Base-by-base conservation (phyloP, 2,113 vertebrate genomes). In the Chroicocephalus ridibundus region DNA sequence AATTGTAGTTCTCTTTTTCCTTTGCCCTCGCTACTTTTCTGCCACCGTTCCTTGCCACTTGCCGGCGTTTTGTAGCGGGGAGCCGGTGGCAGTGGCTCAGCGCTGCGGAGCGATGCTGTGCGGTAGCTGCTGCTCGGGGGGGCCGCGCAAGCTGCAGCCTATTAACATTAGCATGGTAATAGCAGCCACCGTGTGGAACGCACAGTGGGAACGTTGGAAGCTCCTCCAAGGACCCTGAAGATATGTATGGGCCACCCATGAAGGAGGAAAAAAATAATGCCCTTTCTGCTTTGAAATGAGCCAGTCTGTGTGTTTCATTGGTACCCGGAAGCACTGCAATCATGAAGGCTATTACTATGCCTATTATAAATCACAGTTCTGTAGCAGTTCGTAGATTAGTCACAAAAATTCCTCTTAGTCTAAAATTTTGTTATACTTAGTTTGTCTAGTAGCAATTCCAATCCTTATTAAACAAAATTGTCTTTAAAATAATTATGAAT, bases 331-430 rank as follows among this genome's bases (percentile, higher is more conserved):
- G 95, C 88, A 12, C 64, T 86, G 88, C 93, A 89, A 70, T 95
- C 94, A 95, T 95, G 96, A 93, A 91, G 79, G 96, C 87, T 90
- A 93, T 97, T 94, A 90, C 84, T 71, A 4, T 85, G 82, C 82
- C 89, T 90, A 47, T 96, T 96, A 95, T 96, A 97, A 97, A 96
- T 95, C 94, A 95, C 82, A 36, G 11, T 94, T 94, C 72, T 82
- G 80, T 36, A 75, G 82, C 71, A n/a, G 93, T 75, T 95, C 79
- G 32, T 91, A 96, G 94, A 86, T 94, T 57, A 91, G 60, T 49
- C 34, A 64, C 71, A 89, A 95, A 96, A 96, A 90, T 88, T 78
- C 86, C 90, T 94, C 85, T 17, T 47, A 20, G 80, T 42, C 86
- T 71, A 44, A 81, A 84, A 74, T 86, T 88, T 71, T 79, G 60